phyloP scores from a whole-genome alignment of 2,888 invertebrate species.

The Ophraella communa region DNA sequence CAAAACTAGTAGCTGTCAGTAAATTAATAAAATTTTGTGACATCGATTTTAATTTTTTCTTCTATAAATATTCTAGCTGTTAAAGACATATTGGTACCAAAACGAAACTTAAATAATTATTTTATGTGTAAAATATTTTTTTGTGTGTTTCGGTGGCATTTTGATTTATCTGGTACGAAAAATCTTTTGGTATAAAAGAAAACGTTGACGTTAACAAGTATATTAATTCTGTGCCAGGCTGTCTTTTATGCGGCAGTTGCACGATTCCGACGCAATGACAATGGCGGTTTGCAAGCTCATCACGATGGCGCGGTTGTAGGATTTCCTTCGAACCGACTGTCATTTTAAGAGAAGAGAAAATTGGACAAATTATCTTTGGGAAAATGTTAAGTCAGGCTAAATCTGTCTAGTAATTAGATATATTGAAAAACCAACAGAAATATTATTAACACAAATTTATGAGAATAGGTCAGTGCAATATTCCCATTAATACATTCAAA shows the following conservation, averaged over 20 bases:
- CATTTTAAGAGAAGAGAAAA: background rate
- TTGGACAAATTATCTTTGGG: constrained; percentile 6
- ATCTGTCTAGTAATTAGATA: background rate
- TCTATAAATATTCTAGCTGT: too few relatives aligned
- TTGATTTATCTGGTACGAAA: background rate
- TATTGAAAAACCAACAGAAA: background rate
- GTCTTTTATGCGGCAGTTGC: constrained; percentile 7
- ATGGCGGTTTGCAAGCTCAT: constrained; percentile 9
- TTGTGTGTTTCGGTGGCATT: background rate
- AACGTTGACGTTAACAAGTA: constrained; percentile 7
- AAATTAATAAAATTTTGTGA: too few relatives aligned
- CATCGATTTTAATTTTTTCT: too few relatives aligned
- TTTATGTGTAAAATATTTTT: background rate
- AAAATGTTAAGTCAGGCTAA: constrained; percentile 1
- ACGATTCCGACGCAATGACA: background rate
- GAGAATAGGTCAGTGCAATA: too few relatives aligned
- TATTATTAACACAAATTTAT: too few relatives aligned
- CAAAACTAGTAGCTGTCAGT: too few relatives aligned
- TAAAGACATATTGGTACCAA: too few relatives aligned
- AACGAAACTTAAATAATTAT: too few relatives aligned
- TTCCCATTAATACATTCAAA: too few relatives aligned
- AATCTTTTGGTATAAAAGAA: background rate
- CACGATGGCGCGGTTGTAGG: constrained; percentile 3
- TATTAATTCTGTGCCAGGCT: constrained; percentile 2
- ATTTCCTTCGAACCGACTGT: constrained; percentile 6